Percentiles rank a stretch among this genome's conserved stretches.
These are phyloP conservation scores for Anguilla obscura DNA, from an alignment of 2,797 vertebrate genomes.

Conservation along the genomic window DNA sequence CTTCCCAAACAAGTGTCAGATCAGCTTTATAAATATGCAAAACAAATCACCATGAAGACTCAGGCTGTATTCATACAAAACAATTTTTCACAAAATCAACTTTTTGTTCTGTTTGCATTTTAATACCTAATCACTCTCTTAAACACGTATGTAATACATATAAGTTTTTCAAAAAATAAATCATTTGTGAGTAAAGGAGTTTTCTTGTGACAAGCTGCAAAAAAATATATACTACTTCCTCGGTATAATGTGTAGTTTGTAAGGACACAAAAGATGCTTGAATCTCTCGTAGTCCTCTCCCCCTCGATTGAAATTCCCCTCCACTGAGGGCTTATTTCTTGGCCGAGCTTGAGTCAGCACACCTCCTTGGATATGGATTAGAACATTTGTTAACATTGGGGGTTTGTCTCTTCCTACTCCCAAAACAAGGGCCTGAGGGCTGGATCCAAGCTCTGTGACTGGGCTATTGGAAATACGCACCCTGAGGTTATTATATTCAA, in stretches of 20 bases:
- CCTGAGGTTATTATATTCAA: too few species aligned
- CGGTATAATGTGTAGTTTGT: not conserved
- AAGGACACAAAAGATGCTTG: not conserved
- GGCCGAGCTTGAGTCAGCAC: not conserved
- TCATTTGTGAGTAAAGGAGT: too few species aligned
- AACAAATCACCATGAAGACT: not conserved
- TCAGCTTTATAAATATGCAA: slow-evolving; percentile 1
- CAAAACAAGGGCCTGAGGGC: not conserved
- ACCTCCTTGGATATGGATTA: not conserved
- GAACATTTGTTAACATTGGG: too few species aligned
- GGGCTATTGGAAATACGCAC: too few species aligned
- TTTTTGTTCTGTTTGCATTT: not conserved
- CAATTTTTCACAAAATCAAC: slow-evolving; percentile 1
- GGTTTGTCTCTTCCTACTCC: not conserved
- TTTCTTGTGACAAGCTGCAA: not conserved
- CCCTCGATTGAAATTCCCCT: not conserved
- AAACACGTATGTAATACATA: not conserved
- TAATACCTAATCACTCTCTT: not conserved
- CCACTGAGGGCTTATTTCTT: not conserved
- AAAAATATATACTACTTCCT: not conserved
- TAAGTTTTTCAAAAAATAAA: not conserved
- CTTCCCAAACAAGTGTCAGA: slow-evolving; percentile 8
- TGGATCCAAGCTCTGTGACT: not conserved
- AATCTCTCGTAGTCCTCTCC: not conserved
- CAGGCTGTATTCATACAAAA: not conserved